Percentiles rank a stretch among this genome's conserved stretches.
Evolutionary conservation across 1,140 invertebrate species (phyloP).

Genomic region (Atta cephalotes): DNA sequence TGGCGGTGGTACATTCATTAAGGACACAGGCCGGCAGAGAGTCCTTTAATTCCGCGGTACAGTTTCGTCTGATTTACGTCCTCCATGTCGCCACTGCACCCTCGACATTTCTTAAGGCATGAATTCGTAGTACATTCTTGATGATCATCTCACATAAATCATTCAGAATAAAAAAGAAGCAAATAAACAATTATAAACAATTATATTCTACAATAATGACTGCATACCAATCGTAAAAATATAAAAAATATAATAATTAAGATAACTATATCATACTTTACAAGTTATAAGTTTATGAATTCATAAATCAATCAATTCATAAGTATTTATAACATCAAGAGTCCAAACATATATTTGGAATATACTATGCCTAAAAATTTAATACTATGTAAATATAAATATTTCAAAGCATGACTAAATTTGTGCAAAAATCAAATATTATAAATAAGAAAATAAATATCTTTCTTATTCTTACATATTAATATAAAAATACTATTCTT

Average conservation of each 20-base stretch:
- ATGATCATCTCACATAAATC: slow-evolving; percentile 23
- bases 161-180: neutral
- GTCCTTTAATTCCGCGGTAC: slow-evolving; percentile 78
- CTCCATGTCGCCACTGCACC: slow-evolving; percentile 61
- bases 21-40: slow-evolving; percentile 69
- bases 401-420: neutral
- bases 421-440: neutral
- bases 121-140: slow-evolving; percentile 39
- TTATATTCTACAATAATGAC: neutral
- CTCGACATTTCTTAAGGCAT: slow-evolving; percentile 39
- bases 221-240: neutral
- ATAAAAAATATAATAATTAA: neutral
- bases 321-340: neutral
- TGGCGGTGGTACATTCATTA: slow-evolving; percentile 77
- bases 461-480: neutral
- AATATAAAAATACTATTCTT: too few species aligned
- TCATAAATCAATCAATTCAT: neutral
- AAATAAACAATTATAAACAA: neutral
- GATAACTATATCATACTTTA: neutral
- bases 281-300: neutral
- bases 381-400: neutral
- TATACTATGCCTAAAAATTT: neutral
- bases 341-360: neutral
- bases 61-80: slow-evolving; percentile 79
- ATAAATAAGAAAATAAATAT: neutral